Percentiles rank a stretch among this genome's conserved stretches.
Conservation (phyloP, 2,113 vertebrate genomes). For the Hyaena hyaena region DNA sequence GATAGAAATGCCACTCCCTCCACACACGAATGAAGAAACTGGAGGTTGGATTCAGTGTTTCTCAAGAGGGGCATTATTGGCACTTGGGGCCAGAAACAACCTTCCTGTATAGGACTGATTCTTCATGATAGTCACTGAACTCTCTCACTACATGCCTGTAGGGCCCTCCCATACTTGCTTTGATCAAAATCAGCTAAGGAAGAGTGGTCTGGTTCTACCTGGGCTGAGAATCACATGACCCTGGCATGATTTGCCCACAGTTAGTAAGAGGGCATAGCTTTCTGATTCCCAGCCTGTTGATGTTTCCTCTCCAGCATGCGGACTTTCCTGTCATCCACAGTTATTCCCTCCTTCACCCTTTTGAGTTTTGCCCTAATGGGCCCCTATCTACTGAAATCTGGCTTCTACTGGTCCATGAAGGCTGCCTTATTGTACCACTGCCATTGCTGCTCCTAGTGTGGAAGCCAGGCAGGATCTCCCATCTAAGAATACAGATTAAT, state of each 20-base stretch:
- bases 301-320: not conserved
- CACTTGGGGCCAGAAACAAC: not conserved
- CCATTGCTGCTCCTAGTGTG: not conserved
- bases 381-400: not conserved
- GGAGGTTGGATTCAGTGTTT: not conserved
- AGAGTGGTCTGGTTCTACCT: not conserved
- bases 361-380: not conserved
- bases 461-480: not conserved
- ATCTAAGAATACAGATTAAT: not conserved
- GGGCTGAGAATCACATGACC: not conserved
- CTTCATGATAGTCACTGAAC: not conserved
- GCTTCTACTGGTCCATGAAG: not conserved
- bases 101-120: not conserved
- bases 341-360: not conserved
- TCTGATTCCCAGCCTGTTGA: not conserved
- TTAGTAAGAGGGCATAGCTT: not conserved
- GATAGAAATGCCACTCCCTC: not conserved
- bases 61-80: accelerated
- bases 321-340: not conserved
- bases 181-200: not conserved
- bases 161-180: not conserved
- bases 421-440: too few relatives aligned
- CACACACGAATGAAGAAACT: not conserved
- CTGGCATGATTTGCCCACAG: not conserved
- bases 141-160: not conserved